phyloP scores from a whole-genome alignment of 2,797 vertebrate genomes.

The Todus mexicanus region DNA sequence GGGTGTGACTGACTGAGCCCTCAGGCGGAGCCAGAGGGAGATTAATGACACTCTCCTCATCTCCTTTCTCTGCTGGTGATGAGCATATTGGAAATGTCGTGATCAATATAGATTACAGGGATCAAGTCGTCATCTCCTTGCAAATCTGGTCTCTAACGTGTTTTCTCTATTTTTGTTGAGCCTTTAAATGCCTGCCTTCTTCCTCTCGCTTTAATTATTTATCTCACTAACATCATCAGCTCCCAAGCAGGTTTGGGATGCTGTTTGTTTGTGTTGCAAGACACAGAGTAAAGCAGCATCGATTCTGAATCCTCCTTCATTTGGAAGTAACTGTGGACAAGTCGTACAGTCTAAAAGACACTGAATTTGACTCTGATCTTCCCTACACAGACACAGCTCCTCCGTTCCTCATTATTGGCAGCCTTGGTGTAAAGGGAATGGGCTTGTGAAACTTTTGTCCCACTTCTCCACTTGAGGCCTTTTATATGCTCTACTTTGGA shows the following conservation, averaged over 20 bases:
- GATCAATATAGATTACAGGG: background rate
- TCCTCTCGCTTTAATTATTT: background rate
- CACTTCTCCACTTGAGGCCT: background rate
- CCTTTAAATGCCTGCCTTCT: background rate
- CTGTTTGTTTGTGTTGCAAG: background rate
- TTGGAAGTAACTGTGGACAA: background rate
- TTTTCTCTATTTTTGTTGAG: background rate
- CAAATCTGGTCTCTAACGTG: background rate
- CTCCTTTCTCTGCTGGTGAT: background rate
- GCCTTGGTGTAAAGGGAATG: background rate
- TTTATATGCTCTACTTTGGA: background rate
- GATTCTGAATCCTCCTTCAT: background rate
- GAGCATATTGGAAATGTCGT: background rate
- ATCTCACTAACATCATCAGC: background rate
- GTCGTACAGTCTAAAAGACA: background rate
- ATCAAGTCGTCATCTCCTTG: background rate
- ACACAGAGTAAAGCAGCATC: background rate
- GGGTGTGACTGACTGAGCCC: background rate
- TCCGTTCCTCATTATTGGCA: background rate
- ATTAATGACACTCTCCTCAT: background rate
- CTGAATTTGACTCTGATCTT: background rate
- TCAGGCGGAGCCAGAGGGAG: accelerated
- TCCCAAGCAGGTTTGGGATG: background rate
- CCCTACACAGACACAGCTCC: background rate
- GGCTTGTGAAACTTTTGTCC: background rate